Evolutionary conservation across 2,888 invertebrate species (phyloP).

Genomic region (Acleris literana): DNA sequence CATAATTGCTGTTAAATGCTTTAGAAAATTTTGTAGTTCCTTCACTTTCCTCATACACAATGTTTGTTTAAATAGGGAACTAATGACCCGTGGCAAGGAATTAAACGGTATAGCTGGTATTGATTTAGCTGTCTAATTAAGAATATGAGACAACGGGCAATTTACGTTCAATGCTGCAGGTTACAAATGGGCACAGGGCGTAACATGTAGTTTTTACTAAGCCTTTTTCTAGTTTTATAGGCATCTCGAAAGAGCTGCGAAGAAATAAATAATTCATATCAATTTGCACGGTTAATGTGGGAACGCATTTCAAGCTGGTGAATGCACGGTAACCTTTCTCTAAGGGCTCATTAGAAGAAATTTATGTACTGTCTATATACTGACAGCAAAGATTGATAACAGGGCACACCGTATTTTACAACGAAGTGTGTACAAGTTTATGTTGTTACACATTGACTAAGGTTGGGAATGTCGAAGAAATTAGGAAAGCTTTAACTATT

Average conservation of each 20-base stretch:
- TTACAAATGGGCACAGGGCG: slow-evolving; percentile 54
- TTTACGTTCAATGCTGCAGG: slow-evolving; percentile 49
- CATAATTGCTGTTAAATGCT: slow-evolving; percentile 30
- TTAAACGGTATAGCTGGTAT: slow-evolving; percentile 1
- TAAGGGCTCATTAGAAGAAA: slow-evolving; percentile 64
- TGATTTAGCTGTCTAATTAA: slow-evolving; percentile 26
- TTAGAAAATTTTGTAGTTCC: slow-evolving; percentile 2
- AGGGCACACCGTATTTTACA: slow-evolving; percentile 11
- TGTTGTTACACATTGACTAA: slow-evolving; percentile 47
- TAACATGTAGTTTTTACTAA: slow-evolving; percentile 56
- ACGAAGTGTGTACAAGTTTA: slow-evolving; percentile 29
- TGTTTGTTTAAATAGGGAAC: too few species aligned
- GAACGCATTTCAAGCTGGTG: slow-evolving; percentile 56
- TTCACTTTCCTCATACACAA: slow-evolving; percentile 11
- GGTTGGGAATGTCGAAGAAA: slow-evolving; percentile 46
- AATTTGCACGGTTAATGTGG: slow-evolving; percentile 72
- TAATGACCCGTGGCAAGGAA: slow-evolving; percentile 11
- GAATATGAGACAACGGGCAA: slow-evolving; percentile 29
- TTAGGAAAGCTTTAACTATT: slow-evolving; percentile 66
- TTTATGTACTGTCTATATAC: slow-evolving; percentile 55
- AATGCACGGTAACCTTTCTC: slow-evolving; percentile 65
- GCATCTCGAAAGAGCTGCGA: slow-evolving; percentile 60
- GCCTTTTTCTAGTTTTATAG: slow-evolving; percentile 53
- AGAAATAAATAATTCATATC: slow-evolving; percentile 66
- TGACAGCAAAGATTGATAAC: slow-evolving; percentile 41